A percentile compares a stretch with the other conserved stretches of the same genome.
These are phyloP conservation scores for Onychostruthus taczanowskii DNA, from an alignment of 2,113 vertebrate species.

Conservation along the genomic window DNA sequence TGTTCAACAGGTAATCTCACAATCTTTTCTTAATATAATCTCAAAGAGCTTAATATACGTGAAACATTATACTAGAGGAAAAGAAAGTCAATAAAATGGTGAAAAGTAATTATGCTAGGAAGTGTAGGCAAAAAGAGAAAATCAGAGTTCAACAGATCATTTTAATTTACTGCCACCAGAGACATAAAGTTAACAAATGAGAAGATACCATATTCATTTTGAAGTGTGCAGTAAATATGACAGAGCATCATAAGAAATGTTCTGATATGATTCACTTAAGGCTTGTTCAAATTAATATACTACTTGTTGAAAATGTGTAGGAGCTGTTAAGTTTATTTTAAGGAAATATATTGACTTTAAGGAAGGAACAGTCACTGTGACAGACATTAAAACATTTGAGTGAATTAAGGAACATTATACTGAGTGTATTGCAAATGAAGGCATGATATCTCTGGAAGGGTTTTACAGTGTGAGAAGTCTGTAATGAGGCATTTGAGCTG, in stretches of 20 bases:
- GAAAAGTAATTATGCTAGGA: constrained; percentile 25
- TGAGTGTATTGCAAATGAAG: constrained; percentile 25
- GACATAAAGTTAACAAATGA: constrained; percentile 50
- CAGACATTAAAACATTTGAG: constrained; percentile 51
- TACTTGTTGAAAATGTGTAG: constrained; percentile 49
- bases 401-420: constrained; percentile 41
- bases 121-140: constrained; percentile 53
- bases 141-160: constrained; percentile 66
- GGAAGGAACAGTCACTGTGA: constrained; percentile 37
- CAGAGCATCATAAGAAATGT: constrained; percentile 35
- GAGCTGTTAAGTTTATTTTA: constrained; percentile 55
- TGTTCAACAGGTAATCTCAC: background rate
- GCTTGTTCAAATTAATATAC: constrained; percentile 51
- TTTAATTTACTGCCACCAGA: constrained; percentile 43
- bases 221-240: constrained; percentile 57
- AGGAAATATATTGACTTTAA: constrained; percentile 47
- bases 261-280: constrained; percentile 49
- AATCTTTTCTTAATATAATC: background rate
- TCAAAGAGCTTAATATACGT: background rate
- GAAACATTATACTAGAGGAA: background rate
- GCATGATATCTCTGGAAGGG: constrained; percentile 40
- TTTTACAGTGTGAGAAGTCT: constrained; percentile 53
- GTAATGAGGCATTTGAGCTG: constrained; percentile 62
- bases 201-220: background rate
- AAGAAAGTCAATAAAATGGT: constrained; percentile 44